These are phyloP conservation scores for Gymnoscopelus braueri DNA, from an alignment of 2,797 vertebrate species.

Conservation along the genomic window DNA sequence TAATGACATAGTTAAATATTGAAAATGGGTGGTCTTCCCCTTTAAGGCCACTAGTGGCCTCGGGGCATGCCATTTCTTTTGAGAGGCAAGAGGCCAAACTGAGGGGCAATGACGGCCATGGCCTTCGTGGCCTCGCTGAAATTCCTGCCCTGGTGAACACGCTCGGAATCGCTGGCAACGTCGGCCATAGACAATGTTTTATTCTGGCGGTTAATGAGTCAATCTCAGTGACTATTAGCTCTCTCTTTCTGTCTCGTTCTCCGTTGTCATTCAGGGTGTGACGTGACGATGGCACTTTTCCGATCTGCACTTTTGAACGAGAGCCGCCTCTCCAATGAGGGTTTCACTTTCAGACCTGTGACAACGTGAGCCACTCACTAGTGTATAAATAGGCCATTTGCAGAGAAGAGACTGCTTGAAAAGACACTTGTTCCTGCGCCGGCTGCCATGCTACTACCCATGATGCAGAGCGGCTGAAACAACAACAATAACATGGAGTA, in stretches of 20 bases:
- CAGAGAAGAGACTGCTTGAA: slow-evolving; percentile 38
- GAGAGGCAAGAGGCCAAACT: too few relatives aligned
- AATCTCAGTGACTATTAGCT: background rate
- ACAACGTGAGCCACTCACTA: slow-evolving; percentile 27
- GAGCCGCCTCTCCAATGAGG: slow-evolving; percentile 42
- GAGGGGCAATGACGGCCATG: too few relatives aligned
- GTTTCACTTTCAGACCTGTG: slow-evolving; percentile 35
- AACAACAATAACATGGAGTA: background rate
- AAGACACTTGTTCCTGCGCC: slow-evolving; percentile 33
- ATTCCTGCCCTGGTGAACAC: too few relatives aligned
- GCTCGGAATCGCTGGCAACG: too few relatives aligned
- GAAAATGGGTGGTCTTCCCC: too few relatives aligned
- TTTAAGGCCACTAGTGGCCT: too few relatives aligned
- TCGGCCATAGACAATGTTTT: too few relatives aligned
- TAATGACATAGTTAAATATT: too few relatives aligned
- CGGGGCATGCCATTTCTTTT: too few relatives aligned
- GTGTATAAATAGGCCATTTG: slow-evolving; percentile 31
- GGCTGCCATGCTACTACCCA: slow-evolving; percentile 13
- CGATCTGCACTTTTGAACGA: slow-evolving; percentile 49
- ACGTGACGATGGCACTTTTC: slow-evolving; percentile 34
- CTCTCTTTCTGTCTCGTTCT: background rate
- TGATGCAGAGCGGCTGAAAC: slow-evolving; percentile 19
- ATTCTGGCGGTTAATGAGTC: too few relatives aligned
- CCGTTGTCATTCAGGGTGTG: slow-evolving; percentile 31
- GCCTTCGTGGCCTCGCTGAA: too few relatives aligned